Evolutionary conservation across 2,797 vertebrate genomes (phyloP).

Genomic region (Ambastaia sidthimunki): DNA sequence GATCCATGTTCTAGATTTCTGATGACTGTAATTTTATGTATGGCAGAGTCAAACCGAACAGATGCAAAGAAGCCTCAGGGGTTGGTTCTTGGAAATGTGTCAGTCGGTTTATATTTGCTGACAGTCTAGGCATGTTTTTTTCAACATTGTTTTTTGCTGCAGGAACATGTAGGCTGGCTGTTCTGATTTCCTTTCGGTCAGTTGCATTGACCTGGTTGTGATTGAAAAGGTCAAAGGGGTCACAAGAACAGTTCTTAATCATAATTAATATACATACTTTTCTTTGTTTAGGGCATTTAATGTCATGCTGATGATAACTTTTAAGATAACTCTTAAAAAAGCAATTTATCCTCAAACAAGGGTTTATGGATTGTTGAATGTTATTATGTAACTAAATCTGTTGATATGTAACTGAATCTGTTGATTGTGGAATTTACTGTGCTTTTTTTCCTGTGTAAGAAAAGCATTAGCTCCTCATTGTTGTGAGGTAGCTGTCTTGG

Average conservation of each 20-base stretch:
- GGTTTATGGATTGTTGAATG: background rate
- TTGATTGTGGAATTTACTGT: background rate
- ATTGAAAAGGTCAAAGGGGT: conserved; percentile 11
- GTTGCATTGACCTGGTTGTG: background rate
- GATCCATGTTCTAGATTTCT: background rate
- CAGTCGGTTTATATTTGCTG: background rate
- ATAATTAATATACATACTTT: background rate
- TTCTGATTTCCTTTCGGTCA: background rate
- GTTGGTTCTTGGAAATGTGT: conserved; percentile 13
- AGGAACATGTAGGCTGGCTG: background rate
- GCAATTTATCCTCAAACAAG: background rate
- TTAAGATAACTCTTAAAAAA: background rate
- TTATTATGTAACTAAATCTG: background rate
- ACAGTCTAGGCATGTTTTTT: background rate
- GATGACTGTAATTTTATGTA: background rate
- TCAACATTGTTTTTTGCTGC: background rate
- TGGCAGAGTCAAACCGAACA: background rate
- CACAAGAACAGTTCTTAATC: background rate
- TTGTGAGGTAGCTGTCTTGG: conserved; percentile 34
- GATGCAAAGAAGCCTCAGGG: background rate
- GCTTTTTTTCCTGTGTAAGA: conserved; percentile 17
- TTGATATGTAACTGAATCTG: background rate
- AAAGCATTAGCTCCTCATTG: conserved; percentile 5
- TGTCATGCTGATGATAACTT: background rate
- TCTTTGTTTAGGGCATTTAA: background rate